Base-by-base conservation (phyloP, 2,797 vertebrate genomes). In the Bovichtus diacanthus region DNA sequence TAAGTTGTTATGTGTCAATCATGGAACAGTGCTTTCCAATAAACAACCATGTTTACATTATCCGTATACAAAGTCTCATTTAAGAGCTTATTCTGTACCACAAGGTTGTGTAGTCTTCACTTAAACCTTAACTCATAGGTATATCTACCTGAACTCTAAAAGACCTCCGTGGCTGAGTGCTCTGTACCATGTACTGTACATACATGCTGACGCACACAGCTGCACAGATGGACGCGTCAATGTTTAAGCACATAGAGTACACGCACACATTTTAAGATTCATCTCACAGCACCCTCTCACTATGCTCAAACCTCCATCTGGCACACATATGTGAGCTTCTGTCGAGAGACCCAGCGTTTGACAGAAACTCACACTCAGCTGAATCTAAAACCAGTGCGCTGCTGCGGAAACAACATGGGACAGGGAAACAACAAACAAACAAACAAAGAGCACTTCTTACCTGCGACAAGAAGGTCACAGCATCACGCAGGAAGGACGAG, bases 271-370 rank as follows among this genome's bases (percentile, higher is more conserved):
- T 36, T 81, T 73, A 58, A 61, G 60, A 79, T 87, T 84, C 81
- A 73, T 74, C 84, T 75, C 81, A 59, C 76, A 76, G 76, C 84
- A 21, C 44, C 63, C 60, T 59, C 77, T 75, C 41, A 59, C 76
- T 62, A 70, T 21, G 70, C 78, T 81, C 75, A 64, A 46, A 56
- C 74, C 80, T 75, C 81, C 86, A 88, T 89, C 88, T 90, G 89
- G 83, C 61, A 9, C 10, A 66, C 89, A 90, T 67, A 81, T 89
- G 90, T 74, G 62, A 64, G 78, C 74, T 79, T 80, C 80, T 70
- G 74, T 55, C 19, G 72, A 81, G 72, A 81, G 74, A 47, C 47
- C 46, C 49, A 2, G 43, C 54, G 76, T 74, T 78, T 79, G 73
- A 81, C 76, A 86, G 67, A 84, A 84, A 53, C 55, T 56, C 54